Evolutionary conservation across 1,140 invertebrate species (phyloP), one percentile per base, ranked within the genome.

Genomic region (Heterodera carotae): DNA sequence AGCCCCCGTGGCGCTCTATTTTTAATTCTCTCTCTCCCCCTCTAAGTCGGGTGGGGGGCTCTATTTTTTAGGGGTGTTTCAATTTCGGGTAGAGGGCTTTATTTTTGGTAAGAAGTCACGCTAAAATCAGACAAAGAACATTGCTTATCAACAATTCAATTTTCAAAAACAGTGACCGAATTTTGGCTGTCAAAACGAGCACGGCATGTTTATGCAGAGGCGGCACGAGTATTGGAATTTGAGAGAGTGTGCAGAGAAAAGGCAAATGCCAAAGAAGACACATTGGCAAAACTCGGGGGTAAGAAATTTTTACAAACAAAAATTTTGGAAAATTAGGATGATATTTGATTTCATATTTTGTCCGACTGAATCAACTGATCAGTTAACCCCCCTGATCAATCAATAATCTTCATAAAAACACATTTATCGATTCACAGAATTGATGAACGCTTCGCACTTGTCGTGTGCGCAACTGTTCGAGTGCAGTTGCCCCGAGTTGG

Each of bases 391-490:
- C n/a, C 7, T 39, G 12, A 39, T 53, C 18, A 18, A 53, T 53
- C 8, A 2, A 15, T 22, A 0, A 36, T 67, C 12, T 67, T 72
- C 33, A 2, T 6, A 18, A 60, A 72, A n/a, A n/a, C n/a, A n/a
- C n/a, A 12, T 53, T 7, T 27, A 53, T 25, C 8, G 89, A 53
- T 89, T 98, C 59, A 95, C 95, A 12, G 86, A 89, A 68, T 89
- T 98, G 6, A 97, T 99, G 95, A 92, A 91, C 36, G 90, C 91
- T 67, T 97, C 94, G 86, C 96, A 99, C 88, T 86, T 90, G 1
- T 97, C 94, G 86, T 91, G 97, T 34, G 89, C 91, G 71, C 90
- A 93, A 68, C 87, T 94, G 0, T 99, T 97, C 87, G 94, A 98
- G 88, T 99, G 96, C 88, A 97, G 94, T 71, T 95, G 97, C 90